These are phyloP conservation scores for Hypocryptadius cinnamomeus DNA, from an alignment of 2,113 vertebrate species.

Conservation along the genomic window DNA sequence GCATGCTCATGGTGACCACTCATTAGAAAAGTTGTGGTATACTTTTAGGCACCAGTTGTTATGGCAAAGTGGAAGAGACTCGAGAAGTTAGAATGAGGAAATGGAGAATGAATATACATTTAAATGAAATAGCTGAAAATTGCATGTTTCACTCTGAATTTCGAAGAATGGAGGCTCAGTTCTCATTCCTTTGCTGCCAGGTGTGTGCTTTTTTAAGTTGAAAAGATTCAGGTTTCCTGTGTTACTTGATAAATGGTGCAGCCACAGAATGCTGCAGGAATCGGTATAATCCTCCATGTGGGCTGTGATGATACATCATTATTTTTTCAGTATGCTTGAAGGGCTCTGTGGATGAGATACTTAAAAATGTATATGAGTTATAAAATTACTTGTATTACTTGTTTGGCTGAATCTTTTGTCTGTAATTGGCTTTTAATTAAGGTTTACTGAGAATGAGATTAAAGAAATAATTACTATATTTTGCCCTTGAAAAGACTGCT, in stretches of 20 bases:
- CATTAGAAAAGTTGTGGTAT: not conserved
- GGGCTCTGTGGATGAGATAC: not conserved
- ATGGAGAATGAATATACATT: not conserved
- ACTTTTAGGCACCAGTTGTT: not conserved
- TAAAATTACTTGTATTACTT: not conserved
- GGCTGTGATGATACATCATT: not conserved
- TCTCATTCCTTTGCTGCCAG: not conserved
- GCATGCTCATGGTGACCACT: not conserved
- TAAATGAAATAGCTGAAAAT: not conserved
- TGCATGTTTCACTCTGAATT: not conserved
- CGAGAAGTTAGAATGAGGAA: not conserved
- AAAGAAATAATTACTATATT: not conserved
- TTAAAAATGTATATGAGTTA: not conserved
- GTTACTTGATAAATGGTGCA: not conserved
- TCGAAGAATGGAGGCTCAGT: not conserved
- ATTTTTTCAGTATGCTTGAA: not conserved
- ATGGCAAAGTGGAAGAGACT: not conserved
- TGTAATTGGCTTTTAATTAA: slow-evolving; percentile 12
- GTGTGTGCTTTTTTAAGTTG: not conserved
- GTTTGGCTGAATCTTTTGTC: slow-evolving; percentile 1
- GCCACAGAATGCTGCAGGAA: not conserved
- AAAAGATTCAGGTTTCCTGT: not conserved
- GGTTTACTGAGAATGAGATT: not conserved
- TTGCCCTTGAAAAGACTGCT: not conserved
- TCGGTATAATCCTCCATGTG: not conserved